Evolutionary conservation across 2,888 invertebrate genomes (phyloP).

Genomic region (Zygaena filipendulae): DNA sequence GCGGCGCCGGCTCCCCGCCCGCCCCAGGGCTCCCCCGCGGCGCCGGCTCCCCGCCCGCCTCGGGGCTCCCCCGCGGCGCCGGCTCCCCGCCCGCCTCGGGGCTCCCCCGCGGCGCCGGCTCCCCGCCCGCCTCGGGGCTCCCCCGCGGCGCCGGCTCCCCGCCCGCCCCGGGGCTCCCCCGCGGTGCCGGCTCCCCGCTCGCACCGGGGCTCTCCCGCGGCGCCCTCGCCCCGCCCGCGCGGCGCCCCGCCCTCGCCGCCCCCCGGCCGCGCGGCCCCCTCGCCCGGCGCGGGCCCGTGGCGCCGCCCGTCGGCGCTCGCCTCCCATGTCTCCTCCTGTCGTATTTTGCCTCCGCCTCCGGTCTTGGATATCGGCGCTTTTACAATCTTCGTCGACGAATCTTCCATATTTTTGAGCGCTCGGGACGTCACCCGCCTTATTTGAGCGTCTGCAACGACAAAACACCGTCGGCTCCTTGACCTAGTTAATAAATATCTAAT

Average conservation of each 20-base stretch:
- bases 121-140: too few species aligned
- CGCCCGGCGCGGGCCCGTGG: not conserved
- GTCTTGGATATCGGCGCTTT: conserved; percentile 31
- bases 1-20: too few species aligned
- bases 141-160: not conserved
- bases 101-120: too few species aligned
- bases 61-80: not conserved
- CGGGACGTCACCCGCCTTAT: conserved; percentile 48
- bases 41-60: not conserved
- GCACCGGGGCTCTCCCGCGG: not conserved
- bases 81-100: not conserved
- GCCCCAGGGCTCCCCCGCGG: too few species aligned
- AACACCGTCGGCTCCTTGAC: not conserved
- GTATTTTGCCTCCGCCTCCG: conserved; percentile 3
- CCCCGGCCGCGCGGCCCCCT: not conserved
- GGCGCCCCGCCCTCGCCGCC: not conserved
- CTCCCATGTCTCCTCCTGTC: conserved; percentile 3
- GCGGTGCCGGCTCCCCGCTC: not conserved
- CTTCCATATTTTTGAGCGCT: conserved; percentile 37
- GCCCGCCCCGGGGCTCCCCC: not conserved
- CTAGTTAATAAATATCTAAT: too few species aligned
- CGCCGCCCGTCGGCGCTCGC: not conserved
- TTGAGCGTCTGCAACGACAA: conserved; percentile 35
- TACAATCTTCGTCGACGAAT: conserved; percentile 32
- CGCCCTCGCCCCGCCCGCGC: not conserved